phyloP scores from a whole-genome alignment of 2,888 invertebrate genomes.

The Hyposoter dolosus region DNA sequence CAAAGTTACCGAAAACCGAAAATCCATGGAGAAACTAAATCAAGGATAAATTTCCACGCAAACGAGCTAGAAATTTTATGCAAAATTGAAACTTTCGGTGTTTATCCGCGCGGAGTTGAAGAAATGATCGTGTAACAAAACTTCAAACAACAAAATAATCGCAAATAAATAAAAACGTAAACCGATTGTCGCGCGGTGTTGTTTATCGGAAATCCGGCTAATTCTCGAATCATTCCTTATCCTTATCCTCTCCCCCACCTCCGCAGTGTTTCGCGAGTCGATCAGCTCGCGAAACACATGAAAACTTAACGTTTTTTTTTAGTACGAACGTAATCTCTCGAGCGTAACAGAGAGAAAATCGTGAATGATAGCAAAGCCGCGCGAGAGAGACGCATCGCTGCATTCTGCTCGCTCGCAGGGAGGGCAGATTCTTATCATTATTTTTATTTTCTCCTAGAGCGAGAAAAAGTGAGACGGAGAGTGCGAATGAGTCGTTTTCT shows the following conservation, averaged over 20 bases:
- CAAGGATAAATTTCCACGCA: not conserved
- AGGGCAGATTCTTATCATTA: conserved; percentile 41
- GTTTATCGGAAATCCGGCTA: conserved; percentile 8
- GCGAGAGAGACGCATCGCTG: conserved; percentile 44
- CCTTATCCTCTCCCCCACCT: not conserved
- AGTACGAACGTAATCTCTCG: conserved; percentile 30
- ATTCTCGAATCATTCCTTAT: conserved; percentile 14
- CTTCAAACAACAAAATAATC: not conserved
- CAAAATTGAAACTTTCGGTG: too few species aligned
- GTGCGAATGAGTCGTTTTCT: conserved; percentile 35
- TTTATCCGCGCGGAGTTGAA: too few species aligned
- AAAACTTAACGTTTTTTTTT: conserved; percentile 21
- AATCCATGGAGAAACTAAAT: not conserved
- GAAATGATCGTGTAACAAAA: not conserved
- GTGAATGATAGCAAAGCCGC: conserved; percentile 50
- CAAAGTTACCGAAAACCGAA: not conserved
- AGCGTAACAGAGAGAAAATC: conserved; percentile 58
- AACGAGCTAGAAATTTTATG: not conserved
- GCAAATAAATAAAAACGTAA: not conserved
- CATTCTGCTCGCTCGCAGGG: conserved; percentile 13
- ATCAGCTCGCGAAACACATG: conserved; percentile 29
- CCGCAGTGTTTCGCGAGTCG: conserved; percentile 20
- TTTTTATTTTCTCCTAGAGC: conserved; percentile 1
- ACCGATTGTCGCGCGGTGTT: not conserved
- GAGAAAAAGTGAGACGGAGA: conserved; percentile 19